Evolutionary conservation across 2,797 vertebrate genomes (phyloP).

Genomic region (Halcyon leucocephala): DNA sequence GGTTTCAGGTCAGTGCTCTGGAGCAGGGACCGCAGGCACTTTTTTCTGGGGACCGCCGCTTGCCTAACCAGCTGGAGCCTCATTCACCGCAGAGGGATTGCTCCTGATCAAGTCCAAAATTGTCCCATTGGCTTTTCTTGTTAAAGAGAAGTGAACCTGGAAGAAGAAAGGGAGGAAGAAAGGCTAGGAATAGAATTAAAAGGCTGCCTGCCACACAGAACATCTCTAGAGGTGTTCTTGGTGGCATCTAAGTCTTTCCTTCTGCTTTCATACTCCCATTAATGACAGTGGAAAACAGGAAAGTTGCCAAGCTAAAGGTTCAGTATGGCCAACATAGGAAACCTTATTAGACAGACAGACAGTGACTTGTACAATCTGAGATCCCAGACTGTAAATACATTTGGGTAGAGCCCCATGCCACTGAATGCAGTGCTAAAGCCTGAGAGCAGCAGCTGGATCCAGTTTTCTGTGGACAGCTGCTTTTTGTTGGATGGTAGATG

Average conservation of each 20-base stretch:
- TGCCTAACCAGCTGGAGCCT: neutral
- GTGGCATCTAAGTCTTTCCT: neutral
- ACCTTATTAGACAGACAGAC: neutral
- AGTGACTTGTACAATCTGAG: slow-evolving; percentile 23
- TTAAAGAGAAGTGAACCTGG: neutral
- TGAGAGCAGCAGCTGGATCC: neutral
- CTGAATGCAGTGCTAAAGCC: neutral
- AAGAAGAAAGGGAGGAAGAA: neutral
- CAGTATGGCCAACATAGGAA: neutral
- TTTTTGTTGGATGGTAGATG: neutral
- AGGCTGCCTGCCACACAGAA: neutral
- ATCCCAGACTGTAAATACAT: neutral
- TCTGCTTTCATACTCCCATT: neutral
- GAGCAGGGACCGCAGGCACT: neutral
- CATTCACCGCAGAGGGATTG: neutral
- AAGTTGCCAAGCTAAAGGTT: neutral
- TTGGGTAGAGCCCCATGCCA: neutral
- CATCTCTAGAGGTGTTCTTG: neutral
- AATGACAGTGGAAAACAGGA: neutral
- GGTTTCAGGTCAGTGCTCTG: neutral
- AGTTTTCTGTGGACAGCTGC: neutral
- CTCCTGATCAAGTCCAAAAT: neutral
- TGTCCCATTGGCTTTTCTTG: neutral
- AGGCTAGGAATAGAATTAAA: neutral
- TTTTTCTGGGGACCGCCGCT: neutral